These are phyloP conservation scores for Parapristionchus giblindavisi DNA, from an alignment of 2,888 invertebrate species.

Conservation along the genomic window DNA sequence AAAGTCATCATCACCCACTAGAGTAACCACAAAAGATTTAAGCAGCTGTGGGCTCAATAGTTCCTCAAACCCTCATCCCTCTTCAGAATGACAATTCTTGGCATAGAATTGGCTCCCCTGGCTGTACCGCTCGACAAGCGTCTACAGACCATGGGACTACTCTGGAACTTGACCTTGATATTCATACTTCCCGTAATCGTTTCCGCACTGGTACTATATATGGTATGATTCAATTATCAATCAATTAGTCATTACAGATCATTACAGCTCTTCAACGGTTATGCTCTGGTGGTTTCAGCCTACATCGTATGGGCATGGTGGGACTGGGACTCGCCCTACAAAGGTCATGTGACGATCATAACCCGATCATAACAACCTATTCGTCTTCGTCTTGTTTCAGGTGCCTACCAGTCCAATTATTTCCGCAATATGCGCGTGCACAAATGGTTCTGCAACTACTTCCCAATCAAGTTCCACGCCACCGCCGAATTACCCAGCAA, in stretches of 20 bases:
- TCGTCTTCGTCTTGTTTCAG: neutral
- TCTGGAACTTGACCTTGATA: no score
- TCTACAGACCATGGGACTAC: no score
- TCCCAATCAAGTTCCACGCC: conserved; percentile 84
- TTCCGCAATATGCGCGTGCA: conserved; percentile 74
- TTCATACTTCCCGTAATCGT: no score
- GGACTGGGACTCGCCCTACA: conserved; percentile 77
- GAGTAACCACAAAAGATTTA: no score
- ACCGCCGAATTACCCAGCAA: conserved; percentile 82
- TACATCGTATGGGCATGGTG: conserved; percentile 77
- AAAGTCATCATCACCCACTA: no score
- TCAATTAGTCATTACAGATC: no score
- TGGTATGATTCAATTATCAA: no score
- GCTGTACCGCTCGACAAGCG: conserved; percentile 81
- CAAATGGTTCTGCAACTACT: conserved; percentile 82
- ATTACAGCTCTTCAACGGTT: conserved; percentile 32
- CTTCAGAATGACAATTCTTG: conserved; percentile 74
- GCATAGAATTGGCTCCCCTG: conserved; percentile 86
- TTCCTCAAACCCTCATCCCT: no score
- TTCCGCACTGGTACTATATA: no score
- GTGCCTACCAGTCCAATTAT: conserved; percentile 52
- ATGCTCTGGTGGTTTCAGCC: conserved; percentile 41
- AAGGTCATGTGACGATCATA: conserved; percentile 48
- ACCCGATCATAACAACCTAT: neutral
- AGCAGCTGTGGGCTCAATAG: no score